Evolutionary conservation across 2,113 vertebrate genomes (phyloP).

Genomic region (Etia nguti): DNA sequence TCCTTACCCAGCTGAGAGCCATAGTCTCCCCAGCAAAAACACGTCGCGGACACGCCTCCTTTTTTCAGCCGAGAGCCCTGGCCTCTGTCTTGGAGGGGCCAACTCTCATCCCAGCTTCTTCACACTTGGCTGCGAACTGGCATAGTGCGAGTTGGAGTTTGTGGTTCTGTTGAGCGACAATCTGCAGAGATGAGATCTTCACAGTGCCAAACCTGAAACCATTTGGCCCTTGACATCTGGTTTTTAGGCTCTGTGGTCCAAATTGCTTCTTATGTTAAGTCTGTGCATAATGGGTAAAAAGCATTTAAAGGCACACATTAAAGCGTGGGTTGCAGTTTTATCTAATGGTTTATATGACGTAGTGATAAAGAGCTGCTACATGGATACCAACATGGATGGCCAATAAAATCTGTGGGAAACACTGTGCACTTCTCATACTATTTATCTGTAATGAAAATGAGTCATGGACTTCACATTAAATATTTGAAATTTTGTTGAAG

Average conservation of each 20-base stretch:
- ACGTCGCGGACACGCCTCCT: accelerated
- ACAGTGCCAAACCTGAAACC: background rate
- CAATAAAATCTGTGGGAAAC: background rate
- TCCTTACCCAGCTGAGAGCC: background rate
- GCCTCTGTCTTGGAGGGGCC: accelerated
- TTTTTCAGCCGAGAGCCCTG: background rate
- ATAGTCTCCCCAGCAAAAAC: background rate
- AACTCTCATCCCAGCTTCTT: background rate
- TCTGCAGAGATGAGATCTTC: background rate
- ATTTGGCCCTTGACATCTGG: background rate
- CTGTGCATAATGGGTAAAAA: accelerated
- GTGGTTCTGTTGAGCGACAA: background rate
- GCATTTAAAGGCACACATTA: background rate
- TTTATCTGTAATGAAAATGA: background rate
- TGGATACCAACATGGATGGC: background rate
- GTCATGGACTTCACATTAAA: background rate
- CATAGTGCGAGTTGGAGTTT: background rate
- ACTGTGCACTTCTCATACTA: background rate
- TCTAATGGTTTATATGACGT: accelerated
- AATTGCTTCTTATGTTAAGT: background rate
- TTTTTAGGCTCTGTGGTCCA: background rate
- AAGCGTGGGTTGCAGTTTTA: background rate
- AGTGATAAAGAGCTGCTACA: background rate
- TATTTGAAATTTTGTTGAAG: background rate
- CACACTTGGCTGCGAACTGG: background rate